phyloP scores from a whole-genome alignment of 37 sponge, comb jelly and placozoan species.

The Corticium candelabrum region DNA sequence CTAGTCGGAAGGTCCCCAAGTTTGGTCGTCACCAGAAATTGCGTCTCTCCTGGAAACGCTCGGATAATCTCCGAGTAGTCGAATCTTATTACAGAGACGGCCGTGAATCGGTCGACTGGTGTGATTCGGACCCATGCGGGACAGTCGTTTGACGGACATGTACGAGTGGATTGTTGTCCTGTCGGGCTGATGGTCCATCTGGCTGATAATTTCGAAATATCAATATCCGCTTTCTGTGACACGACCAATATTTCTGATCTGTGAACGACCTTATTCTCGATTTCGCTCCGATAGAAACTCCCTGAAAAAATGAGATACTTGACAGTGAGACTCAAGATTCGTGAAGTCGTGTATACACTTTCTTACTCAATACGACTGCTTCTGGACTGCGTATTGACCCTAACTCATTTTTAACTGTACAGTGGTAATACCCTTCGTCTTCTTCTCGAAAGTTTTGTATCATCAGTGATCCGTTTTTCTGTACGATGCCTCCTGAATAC shows the following conservation, averaged over 20 bases:
- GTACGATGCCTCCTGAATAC: background rate
- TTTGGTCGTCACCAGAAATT: background rate
- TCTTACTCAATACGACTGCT: background rate
- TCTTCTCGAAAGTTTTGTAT: background rate
- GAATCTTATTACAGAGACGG: background rate
- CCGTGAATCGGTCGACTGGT: background rate
- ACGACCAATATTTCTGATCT: background rate
- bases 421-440: background rate
- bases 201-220: background rate
- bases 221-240: background rate
- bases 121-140: background rate
- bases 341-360: background rate
- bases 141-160: background rate
- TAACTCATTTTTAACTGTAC: background rate
- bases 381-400: background rate
- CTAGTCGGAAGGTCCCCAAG: background rate
- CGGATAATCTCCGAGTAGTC: background rate
- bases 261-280: background rate
- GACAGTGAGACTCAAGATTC: too few species aligned
- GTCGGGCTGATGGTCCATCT: background rate
- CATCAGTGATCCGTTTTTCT: background rate
- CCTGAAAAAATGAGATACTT: background rate
- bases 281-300: background rate
- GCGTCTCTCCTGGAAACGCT: background rate
- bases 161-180: background rate